Base-by-base conservation (phyloP, 2,797 vertebrate species). In the Corythornis leucogaster region DNA sequence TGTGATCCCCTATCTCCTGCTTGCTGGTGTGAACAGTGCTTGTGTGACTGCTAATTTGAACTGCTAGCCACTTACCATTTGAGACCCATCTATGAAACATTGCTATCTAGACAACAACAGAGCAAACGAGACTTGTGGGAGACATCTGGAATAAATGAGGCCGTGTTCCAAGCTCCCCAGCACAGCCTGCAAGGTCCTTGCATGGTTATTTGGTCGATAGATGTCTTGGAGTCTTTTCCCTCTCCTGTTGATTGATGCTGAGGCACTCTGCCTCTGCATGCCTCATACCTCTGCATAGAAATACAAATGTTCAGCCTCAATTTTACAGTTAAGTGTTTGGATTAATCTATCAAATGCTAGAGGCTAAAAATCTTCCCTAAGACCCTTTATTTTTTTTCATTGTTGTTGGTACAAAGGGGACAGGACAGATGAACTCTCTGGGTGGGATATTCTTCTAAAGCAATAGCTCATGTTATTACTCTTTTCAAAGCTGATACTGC, bases 91-190 rank as follows among this genome's bases (percentile, higher is more conserved):
- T 22, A 46, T 66, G 80, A 86, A 87, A 87, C 70, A 77, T 61
- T 48, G 9, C 9, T 87, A 88, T 69, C 70, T 43, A 85, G 70
- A 19, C 50, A 73, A 62, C 76, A 78, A 31, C 42, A 66, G 77
- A 89, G 71, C 50, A 82, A 87, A 80, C 48, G 31, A 77, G 35
- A 66, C 92, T 80, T 84, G 85, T 84, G 53, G 80, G 54, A 80
- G 58, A 83, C 90, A 87, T 30, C 35, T 89, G 91, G 87, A 90
- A 89, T 59, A 69, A 81, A 90, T 88, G 73, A 95, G 93, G 76
- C 91, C 83, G 42, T 63, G 62, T 85, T 91, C 77, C 90, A 91
- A 79, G 35, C 61, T 93, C 91, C 58, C 43, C 2, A 0, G 91
- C 80, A 96, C 92, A 82, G 83, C 75, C 51, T 71, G 51, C 38